Evolutionary conservation across 2,888 invertebrate species (phyloP).

Genomic region (Gasteruption jaculator): DNA sequence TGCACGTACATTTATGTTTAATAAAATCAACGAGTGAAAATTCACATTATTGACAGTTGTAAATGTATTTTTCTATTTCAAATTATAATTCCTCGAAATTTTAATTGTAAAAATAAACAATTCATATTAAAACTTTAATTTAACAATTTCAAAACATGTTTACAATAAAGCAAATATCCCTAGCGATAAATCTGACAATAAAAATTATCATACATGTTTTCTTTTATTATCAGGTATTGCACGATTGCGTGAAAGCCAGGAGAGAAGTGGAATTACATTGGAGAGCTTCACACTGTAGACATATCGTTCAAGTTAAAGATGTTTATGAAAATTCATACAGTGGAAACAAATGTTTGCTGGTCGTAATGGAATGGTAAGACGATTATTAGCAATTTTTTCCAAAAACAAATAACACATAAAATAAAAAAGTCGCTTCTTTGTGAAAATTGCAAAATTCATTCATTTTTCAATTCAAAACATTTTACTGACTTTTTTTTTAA

Average conservation of each 20-base stretch:
- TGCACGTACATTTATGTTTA: no score
- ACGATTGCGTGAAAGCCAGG: constrained; percentile 88
- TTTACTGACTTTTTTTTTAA: background rate
- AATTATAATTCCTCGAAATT: no score
- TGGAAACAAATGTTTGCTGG: constrained; percentile 85
- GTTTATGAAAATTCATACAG: constrained; percentile 97
- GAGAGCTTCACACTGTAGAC: constrained; percentile 83
- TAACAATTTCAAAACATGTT: no score
- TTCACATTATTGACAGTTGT: no score
- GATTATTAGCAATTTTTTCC: constrained; percentile 3
- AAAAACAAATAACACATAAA: background rate
- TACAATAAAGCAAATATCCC: no score
- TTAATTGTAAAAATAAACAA: no score
- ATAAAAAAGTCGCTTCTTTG: constrained; percentile 2
- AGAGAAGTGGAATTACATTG: constrained; percentile 95
- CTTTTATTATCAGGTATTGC: constrained; percentile 63
- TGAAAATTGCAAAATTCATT: background rate
- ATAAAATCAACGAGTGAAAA: no score
- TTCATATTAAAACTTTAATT: no score
- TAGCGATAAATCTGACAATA: background rate
- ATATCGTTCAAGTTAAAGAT: constrained; percentile 89
- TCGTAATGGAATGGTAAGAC: constrained; percentile 97
- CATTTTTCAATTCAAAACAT: background rate
- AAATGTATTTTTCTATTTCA: no score
- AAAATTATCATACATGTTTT: no score